Base-by-base conservation (phyloP, 2,797 vertebrate genomes). In the Paratrypauchen microcephalus region DNA sequence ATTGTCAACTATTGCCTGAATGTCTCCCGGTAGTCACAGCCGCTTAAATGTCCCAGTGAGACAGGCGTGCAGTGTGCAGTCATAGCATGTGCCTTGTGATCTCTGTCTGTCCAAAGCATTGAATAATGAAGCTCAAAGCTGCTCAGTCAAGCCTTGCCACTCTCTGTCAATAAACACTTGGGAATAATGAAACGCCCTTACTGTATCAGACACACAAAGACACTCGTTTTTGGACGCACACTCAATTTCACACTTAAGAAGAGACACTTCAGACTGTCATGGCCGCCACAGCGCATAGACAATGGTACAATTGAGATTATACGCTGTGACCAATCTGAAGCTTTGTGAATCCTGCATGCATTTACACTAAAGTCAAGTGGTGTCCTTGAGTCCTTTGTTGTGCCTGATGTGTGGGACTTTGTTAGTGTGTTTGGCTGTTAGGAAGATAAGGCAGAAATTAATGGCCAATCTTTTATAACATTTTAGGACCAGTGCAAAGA, bases 121-220 rank as follows among this genome's bases (percentile, higher is more conserved):
- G 69, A 80, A 89, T 91, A 90, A 90, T 85, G 82, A 92, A 88
- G 79, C 80, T 7, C 66, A 62, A 54, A 67, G 78, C 76, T 74
- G 84, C 73, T 87, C 84, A 82, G 77, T 72, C 86, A 90, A 78
- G 80, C 83, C 86, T 87, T 84, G 82, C 85, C 86, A 16, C 72
- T 82, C 69, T 90, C 80, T 83, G 74, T 80, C 82, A 81, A 77
- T 84, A 88, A 91, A 87, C 83, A 88, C 80, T 75, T 75, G 75
- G 79, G 86, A 83, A 85, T 86, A 92, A 89, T 89, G 71, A 87
- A 89, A 83, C 48, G 65, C 77, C 68, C 68, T 61, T 57, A 74
- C 77, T 78, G 61, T 72, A 68, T 68, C 4, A 47, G 67, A 59
- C 24, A 1, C 63, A 67, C 54, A 32, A 6, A 60, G 30, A 59